A percentile compares a stretch with the other conserved stretches of the same genome.
Conservation (phyloP, 2,113 vertebrate species). For the Polyodon spathula region DNA sequence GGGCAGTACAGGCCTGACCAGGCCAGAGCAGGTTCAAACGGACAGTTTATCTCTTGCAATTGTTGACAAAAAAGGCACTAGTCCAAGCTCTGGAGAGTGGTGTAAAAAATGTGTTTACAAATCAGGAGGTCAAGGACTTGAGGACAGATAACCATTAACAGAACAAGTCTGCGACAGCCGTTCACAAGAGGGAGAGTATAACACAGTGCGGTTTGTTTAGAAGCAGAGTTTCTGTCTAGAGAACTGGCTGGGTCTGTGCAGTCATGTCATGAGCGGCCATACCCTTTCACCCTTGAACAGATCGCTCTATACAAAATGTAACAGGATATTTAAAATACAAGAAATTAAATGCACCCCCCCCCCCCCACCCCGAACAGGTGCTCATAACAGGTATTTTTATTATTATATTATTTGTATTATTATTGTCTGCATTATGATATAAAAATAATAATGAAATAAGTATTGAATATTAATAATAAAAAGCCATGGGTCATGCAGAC, state of each 20-base stretch:
- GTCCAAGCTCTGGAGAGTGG: conserved; percentile 73
- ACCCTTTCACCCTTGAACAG: no score
- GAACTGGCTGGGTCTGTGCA: conserved; percentile 18
- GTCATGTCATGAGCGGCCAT: no score
- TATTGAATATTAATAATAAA: no score
- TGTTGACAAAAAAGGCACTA: conserved; percentile 81
- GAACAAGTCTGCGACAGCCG: conserved; percentile 73
- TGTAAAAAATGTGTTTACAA: conserved; percentile 84
- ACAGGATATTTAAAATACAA: no score
- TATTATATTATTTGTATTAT: no score
- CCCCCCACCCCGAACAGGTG: conserved; percentile 42
- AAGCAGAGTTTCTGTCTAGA: conserved; percentile 5
- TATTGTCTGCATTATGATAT: no score
- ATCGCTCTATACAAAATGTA: no score
- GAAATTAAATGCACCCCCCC: no score
- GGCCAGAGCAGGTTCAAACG: conserved; percentile 86
- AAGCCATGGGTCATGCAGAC: conserved; percentile 18
- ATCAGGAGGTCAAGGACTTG: conserved; percentile 88
- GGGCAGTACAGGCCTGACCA: conserved; percentile 87
- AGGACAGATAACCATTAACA: conserved; percentile 91
- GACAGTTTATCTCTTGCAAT: conserved; percentile 84
- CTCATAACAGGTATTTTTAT: no score
- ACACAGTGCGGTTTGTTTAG: conserved; percentile 11
- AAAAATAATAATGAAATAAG: conserved; percentile 18
- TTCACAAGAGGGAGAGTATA: conserved; percentile 51